These are phyloP conservation scores for Hyperoplus immaculatus DNA, from an alignment of 2,797 vertebrate genomes.

Conservation along the genomic window DNA sequence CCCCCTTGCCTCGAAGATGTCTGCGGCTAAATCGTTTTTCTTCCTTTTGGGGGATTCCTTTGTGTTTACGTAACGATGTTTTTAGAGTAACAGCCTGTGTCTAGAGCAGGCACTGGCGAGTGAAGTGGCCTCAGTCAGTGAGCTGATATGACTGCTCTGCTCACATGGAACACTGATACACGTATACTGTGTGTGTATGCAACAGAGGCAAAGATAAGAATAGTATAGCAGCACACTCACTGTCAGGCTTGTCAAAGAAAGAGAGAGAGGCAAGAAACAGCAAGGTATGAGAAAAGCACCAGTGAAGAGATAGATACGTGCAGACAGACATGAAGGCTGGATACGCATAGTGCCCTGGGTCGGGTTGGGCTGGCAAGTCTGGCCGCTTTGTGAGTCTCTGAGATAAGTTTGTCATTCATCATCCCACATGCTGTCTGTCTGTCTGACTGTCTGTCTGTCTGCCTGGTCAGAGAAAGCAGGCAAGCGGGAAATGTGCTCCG, in stretches of 20 bases:
- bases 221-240: constrained; percentile 64
- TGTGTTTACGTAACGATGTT: constrained; percentile 45
- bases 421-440: constrained; percentile 28
- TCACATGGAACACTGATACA: constrained; percentile 22
- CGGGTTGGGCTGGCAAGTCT: constrained; percentile 36
- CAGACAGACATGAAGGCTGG: constrained; percentile 42
- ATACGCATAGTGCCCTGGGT: constrained; percentile 40
- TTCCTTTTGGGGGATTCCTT: constrained; percentile 65
- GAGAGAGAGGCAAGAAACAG: constrained; percentile 12
- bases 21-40: constrained; percentile 51
- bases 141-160: constrained; percentile 34
- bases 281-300: constrained; percentile 31
- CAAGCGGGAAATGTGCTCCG: constrained; percentile 28
- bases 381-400: constrained; percentile 50
- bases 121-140: constrained; percentile 36
- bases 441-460: constrained; percentile 6
- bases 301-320: constrained; percentile 29
- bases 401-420: constrained; percentile 70
- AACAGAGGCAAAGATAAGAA: constrained; percentile 53
- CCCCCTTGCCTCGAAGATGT: constrained; percentile 35
- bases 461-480: constrained; percentile 35
- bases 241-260: constrained; percentile 37
- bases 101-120: constrained; percentile 46
- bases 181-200: constrained; percentile 10
- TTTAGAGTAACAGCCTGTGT: constrained; percentile 53